Percentiles rank a stretch among this genome's conserved stretches.
phyloP scores from a whole-genome alignment of 2,113 vertebrate genomes.

The Pelmatolapia mariae region DNA sequence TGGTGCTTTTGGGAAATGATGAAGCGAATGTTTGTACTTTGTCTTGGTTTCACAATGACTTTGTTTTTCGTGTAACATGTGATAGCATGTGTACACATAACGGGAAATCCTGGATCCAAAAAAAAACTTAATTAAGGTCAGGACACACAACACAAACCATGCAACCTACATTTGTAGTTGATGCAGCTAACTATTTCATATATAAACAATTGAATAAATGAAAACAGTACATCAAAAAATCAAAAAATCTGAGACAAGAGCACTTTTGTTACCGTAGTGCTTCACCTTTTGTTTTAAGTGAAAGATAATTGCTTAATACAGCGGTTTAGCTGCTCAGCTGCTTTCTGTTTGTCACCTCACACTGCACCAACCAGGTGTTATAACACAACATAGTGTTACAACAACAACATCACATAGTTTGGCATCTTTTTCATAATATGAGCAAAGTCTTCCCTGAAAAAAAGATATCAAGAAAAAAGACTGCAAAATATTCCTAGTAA shows the following conservation, averaged over 20 bases:
- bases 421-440: neutral
- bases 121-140: neutral
- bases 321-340: neutral
- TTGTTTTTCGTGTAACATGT: neutral
- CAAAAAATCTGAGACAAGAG: neutral
- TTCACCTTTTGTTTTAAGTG: neutral
- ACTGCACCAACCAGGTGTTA: neutral
- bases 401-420: neutral
- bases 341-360: neutral
- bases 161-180: neutral
- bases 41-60: constrained; percentile 20
- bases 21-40: constrained; percentile 32
- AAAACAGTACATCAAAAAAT: neutral
- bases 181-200: neutral
- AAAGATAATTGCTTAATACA: neutral
- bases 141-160: neutral
- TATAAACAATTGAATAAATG: neutral
- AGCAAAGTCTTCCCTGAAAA: neutral
- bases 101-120: neutral
- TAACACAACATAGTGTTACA: neutral
- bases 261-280: neutral
- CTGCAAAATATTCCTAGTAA: too few relatives aligned
- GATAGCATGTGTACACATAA: neutral
- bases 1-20: constrained; percentile 56
- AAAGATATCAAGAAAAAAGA: neutral